Evolutionary conservation across 2,113 vertebrate species (phyloP), one percentile per base, ranked within the genome.

Genomic region (Lepus europaeus): DNA sequence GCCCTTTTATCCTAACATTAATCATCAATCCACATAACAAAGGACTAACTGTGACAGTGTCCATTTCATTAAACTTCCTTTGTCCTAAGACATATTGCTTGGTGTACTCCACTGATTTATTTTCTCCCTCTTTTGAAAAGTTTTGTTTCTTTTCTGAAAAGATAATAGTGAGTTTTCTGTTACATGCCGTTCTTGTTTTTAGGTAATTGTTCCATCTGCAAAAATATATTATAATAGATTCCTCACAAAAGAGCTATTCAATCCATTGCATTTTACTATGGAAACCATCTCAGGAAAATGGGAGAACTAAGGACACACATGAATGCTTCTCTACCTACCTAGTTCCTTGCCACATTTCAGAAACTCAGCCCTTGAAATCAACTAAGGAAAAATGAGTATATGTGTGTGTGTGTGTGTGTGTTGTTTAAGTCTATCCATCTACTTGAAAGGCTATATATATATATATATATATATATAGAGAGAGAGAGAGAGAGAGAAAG

Each of bases 131-230:
- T 74, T 95, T 83, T 90, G 87, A 93, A 96, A 97, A 96, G 80
- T 89, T 97, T 90, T 97, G 76, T 90, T 95, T 96, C 94, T 96
- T 96, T 97, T 94, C 23, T 95, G 59, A 94, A 84, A 96, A 77
- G 82, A 88, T 87, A 97, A 97, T 97, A 96, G 49, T 87, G 83
- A 92, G 53, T 93, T 95, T 97, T 95, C 29, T 96, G 11, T 70
- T 96, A 91, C 89, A 93, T 12, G 16, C 61, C 96, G 70, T 59
- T 86, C 83, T 31, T 93, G 82, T 79, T 94, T 83, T 97, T 89
- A 89, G 72, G 86, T 95, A 70, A 90, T 96, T 97, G 91, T 95
- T 95, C 94, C 93, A 51, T 86, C 94, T 97, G 91, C 86, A 94
- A 97, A 96, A 70, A 95, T 89, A 93, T 63, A 94, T 79, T 81